Conservation (phyloP, 2,797 vertebrate species). For the Lagorchestes hirsutus region DNA sequence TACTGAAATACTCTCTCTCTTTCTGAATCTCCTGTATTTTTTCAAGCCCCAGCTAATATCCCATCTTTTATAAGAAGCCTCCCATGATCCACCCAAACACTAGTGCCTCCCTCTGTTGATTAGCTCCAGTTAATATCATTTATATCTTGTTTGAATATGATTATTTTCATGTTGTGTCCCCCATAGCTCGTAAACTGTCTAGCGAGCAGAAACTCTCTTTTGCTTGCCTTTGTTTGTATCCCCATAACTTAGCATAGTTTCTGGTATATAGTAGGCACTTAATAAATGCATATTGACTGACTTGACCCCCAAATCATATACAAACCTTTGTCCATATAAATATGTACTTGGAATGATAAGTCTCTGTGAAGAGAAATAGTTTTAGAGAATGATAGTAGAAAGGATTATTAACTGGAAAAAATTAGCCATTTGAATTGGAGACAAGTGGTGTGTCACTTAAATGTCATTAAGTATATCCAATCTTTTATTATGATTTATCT, state of each 20-base stretch:
- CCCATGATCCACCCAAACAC: background rate
- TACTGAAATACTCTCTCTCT: background rate
- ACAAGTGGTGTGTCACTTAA: background rate
- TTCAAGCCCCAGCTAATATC: background rate
- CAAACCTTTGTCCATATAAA: background rate
- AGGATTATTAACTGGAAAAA: background rate
- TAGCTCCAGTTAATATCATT: background rate
- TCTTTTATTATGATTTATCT: background rate
- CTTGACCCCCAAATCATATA: background rate
- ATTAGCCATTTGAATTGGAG: background rate
- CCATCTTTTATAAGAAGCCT: background rate
- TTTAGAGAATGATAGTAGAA: background rate
- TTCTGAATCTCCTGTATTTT: background rate
- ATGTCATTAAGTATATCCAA: background rate
- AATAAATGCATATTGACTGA: background rate
- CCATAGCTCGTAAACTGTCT: background rate
- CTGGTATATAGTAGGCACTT: background rate
- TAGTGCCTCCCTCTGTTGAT: background rate
- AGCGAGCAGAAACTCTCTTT: background rate
- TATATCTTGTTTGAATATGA: background rate
- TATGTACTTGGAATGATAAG: background rate
- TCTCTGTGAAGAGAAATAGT: background rate
- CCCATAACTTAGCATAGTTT: background rate
- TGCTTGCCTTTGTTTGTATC: background rate
- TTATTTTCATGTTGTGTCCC: background rate